Evolutionary conservation across 30 jellyfish, hydroid and myxozoan species (phyloP), one percentile per base, ranked within the genome.

Genomic region (Catostylus mosaicus): DNA sequence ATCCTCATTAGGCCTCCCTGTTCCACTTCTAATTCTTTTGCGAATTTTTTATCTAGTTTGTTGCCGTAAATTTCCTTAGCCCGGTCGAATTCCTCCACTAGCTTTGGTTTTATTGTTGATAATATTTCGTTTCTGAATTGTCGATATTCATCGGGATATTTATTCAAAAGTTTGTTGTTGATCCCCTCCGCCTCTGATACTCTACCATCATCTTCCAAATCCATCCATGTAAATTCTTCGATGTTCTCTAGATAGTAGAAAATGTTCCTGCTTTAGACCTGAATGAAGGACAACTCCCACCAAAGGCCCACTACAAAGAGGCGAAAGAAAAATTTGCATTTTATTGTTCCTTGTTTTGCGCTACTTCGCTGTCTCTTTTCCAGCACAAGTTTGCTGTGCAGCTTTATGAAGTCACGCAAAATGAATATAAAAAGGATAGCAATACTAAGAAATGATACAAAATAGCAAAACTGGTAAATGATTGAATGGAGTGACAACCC

Each of bases 111-210:
- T 3, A 67, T 65, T 29, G 48, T 78, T n/a, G 20, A 14, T 26
- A 65, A 23, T 22, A 47, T 51, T 50, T 80, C 47, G 56, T 67
- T 57, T 30, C 65, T 65, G 68, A 43, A 56, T 0, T 30, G 26
- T 45, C 73, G 30, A 46, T 80, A 67, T 29, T 67, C 91, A 2
- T 51, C 68, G 23, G 84, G 91, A 75, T 62, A 67, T 46, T 52
- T 69, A 14, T 33, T 33, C 19, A 30, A 46, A 2, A 80, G 66
- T 36, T 80, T 68, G 34, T 69, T 51, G 23, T 80, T 80, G 11
- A 33, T 54, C 30, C 35, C 19, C 33, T 73, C 70, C 0, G 35
- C 48, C 24, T 59, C 67, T 18, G 47, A n/a, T 23, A 38, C 43
- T 60, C 68, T 19, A 9, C 8, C 27, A 9, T 63, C 81, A 30